Evolutionary conservation across 2,888 invertebrate species (phyloP), one percentile per base, ranked within the genome.

Genomic region (Orchestes rusci): DNA sequence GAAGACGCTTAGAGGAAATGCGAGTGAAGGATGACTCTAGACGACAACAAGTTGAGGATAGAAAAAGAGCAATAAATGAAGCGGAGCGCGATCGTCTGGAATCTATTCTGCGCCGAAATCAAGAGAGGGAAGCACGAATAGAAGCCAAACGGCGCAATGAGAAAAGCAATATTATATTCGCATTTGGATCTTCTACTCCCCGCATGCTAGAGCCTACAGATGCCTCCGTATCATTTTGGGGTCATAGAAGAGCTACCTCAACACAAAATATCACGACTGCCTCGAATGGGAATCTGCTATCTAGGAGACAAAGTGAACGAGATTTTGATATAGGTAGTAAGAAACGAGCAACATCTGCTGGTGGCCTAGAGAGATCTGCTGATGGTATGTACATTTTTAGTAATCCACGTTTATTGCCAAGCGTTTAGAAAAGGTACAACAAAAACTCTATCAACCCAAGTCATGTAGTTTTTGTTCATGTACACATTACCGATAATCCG

Each of bases 111-210:
- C 81, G 84, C 61, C 83, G 88, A 65, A 91, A 90, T 70, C 81
- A 82, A 32, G 59, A 60, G 45, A 45, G 61, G 32, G 59, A 60
- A 16, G 60, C 65, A 16, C 58, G 69, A 35, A 73, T 90, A 61
- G 90, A 90, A 67, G 77, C 83, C 39, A 86, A 84, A 67, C 80
- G 79, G 60, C 80, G 80, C 60, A 80, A 84, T 59, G 87, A 89
- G 63, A 77, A 84, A 59, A 78, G 77, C 63, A 79, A 79, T 53
- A 73, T 75, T 57, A 84, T 83, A 43, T 92, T 90, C 72, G 92
- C 91, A 42, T 92, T 92, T 71, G 92, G 92, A 48, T 91, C 90
- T 59, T 91, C 90, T 56, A 92, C 90, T 51, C 91, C 92, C 51
- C 76, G 92, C 52, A 79, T 89, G 73, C 73, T 89, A 59, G 88